phyloP scores from a whole-genome alignment of 2,113 vertebrate genomes.

The Rhynchomys soricoides region DNA sequence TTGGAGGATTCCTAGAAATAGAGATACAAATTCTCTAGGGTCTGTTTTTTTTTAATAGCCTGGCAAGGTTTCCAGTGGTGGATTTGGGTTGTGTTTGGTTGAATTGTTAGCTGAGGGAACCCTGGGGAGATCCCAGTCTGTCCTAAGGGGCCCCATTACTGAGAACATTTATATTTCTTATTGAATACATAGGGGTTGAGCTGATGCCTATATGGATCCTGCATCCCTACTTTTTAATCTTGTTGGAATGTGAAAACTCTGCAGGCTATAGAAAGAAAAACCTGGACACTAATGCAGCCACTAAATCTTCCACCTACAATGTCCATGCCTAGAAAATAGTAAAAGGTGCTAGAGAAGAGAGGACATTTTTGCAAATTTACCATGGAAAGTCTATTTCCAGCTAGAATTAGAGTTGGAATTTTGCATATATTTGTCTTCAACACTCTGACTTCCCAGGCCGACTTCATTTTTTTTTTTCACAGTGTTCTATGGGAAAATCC shows the following conservation, averaged over 20 bases:
- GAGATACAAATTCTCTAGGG: neutral
- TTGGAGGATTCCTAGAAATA: neutral
- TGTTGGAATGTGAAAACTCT: neutral
- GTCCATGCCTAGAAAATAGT: neutral
- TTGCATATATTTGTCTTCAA: neutral
- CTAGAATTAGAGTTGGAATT: neutral
- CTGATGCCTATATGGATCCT: neutral
- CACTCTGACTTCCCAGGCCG: neutral
- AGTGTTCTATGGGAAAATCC: neutral
- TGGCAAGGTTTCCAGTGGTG: neutral
- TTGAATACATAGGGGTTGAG: neutral
- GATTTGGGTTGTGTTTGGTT: neutral
- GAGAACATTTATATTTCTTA: neutral
- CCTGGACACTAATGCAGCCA: neutral
- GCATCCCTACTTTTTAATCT: neutral
- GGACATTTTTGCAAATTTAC: neutral
- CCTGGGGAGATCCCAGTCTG: neutral
- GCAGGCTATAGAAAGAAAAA: neutral
- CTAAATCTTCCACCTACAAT: neutral
- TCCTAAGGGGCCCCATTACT: neutral
- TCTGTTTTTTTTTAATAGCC: neutral
- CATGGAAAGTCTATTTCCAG: neutral
- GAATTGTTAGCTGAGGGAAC: neutral
- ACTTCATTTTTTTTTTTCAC: rapidly evolving
- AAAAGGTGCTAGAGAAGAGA: neutral